Base-by-base conservation (phyloP, 1,140 invertebrate genomes). In the Plectrocnemia conspersa region DNA sequence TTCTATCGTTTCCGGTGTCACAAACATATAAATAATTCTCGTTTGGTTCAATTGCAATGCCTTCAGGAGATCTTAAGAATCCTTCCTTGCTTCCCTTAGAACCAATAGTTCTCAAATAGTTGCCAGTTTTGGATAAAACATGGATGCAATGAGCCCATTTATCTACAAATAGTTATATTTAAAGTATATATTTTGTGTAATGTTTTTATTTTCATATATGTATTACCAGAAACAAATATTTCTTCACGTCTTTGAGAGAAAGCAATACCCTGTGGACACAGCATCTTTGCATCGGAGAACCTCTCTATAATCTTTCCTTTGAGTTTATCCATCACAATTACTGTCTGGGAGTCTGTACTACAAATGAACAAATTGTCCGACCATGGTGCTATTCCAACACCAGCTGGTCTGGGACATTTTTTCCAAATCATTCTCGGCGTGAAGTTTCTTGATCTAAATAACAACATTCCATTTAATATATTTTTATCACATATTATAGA, bases 111-210 rank as follows among this genome's bases (percentile, higher is more conserved):
- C 78, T 68, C 21, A 83, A 61, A 62, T 83, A 82, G 36, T 73
- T 67, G 22, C 83, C 79, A 10, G 79, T 72, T 59, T 75, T 77
- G 56, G 83, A 79, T 62, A 87, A 86, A 0, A 89, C 80, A 64
- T 86, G 83, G n/a, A 89, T 73, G 61, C 84, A 81, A 64, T 89
- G 84, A 59, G 84, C 84, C 78, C 84, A 86, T 66, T 85, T 84
- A 64, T 85, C 83, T 76, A 67, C 47, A 66, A 70, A 54, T 50
- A 21, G 18, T 38, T 3, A 56, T 40, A 40, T 40, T 5, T 13
- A 40, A 9, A 40, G 13, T 18, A 38, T 38, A 16, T 7, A 48
- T 33, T 9, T 46, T 46, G 13, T 4, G 3, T 29, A 2, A 24
- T 3, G 2, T 11, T 32, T 36, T 21, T 18, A 19, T 38, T 23